Evolutionary conservation across 2,888 invertebrate genomes (phyloP), one percentile per base, ranked within the genome.

Genomic region (Teleogryllus oceanicus): DNA sequence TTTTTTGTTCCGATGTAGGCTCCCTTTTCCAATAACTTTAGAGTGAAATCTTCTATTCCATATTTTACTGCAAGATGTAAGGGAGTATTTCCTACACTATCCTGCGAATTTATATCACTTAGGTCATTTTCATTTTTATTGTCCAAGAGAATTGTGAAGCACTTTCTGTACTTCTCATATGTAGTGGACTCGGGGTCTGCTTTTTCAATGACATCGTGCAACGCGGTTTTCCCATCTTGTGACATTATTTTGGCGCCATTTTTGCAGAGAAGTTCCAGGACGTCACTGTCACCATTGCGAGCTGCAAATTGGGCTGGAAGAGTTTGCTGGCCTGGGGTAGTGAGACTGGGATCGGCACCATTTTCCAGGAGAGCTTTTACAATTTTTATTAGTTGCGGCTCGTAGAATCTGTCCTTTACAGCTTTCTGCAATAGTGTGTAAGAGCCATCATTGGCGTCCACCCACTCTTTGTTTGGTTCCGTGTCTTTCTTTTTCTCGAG

Each of bases 11-110:
- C 94, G 50, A 95, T 89, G 84, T 93, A 94, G 16, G 94, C 93
- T 21, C 94, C 94, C 79, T 90, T 89, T 79, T 91, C 88, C 13
- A 96, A 87, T 77, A 95, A 87, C 78, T 91, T 88, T 79, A 90
- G 86, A 8, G 92, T 90, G 1, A 91, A 92, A 80, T 91, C 89
- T 21, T 88, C 87, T 83, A 92, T 92, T 20, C 92, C 92, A 83
- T 92, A 92, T 84, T 92, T 90, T 0, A 92, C 92, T 1, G 94
- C 94, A 84, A 93, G 94, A 84, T 90, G 91, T 5, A 92, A 84
- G 10, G 91, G 87, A 13, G 89, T 89, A 80, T 90, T 90, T 49
- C 88, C 86, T 50, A 86, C 81, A 11, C 84, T 82, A 83, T 84
- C 78, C 84, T 82, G 82, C 21, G 83, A 77, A 81, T 84, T 82